Base-by-base conservation (phyloP, 2,113 vertebrate species). In the Tachysurus fulvidraco region DNA sequence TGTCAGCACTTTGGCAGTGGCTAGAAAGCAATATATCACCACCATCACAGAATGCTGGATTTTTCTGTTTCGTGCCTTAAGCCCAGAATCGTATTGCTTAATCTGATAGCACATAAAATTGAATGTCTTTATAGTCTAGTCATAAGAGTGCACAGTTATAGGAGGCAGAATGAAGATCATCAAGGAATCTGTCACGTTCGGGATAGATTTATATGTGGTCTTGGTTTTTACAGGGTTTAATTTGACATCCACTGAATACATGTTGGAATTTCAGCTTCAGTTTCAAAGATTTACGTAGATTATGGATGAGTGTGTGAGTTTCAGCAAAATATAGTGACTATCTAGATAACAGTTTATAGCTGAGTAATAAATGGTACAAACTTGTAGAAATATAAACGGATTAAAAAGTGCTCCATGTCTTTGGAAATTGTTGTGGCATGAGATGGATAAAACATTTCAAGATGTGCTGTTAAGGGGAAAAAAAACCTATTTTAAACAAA, bases 21-120 rank as follows among this genome's bases (percentile, higher is more conserved):
- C 77, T 46, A 17, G 7, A 78, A 81, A 69, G 84, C 71, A 25
- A 85, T 85, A 69, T n/a, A 88, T 83, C 69, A 77, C 84, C 59
- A 67, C 79, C 5, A 44, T 52, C 65, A 67, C 10, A 64, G 16
- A 74, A 65, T 10, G 44, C 44, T 64, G 23, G 80, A 62, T 69
- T 74, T 41, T 74, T 5, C 46, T 59, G 13, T 36, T 28, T 3
- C n/a, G 23, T 10, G 8, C 55, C 55, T 41, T 76, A 59, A 76
- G 67, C 79, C 69, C 36, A 28, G 57, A 76, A 28, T 69, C 60
- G 71, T 64, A 50, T 50, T 44, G 28, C 71, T 57, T n/a, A 52
- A 25, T 21, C 10, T 44, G 16, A 54, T 11, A 21, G 28, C n/a
- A 69, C 62, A 73, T 80, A 17, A 80, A 50, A 64, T 21, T 36